Percentiles rank a stretch among this genome's conserved stretches.
Conservation (phyloP, 2,888 invertebrate species). For the Drosophila vallismaia region DNA sequence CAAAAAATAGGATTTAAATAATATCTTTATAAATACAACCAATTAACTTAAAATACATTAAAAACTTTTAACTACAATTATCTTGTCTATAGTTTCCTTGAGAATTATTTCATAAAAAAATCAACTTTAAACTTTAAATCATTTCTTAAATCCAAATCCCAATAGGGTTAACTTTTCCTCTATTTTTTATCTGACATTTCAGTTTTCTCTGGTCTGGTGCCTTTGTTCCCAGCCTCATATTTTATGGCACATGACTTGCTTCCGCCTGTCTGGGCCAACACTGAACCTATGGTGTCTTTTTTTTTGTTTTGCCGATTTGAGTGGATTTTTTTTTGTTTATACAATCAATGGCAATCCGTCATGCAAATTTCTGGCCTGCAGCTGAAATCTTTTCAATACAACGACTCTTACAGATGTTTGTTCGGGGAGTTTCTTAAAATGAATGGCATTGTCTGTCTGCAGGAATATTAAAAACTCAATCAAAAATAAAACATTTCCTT, state of each 20-base stretch:
- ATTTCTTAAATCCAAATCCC: not conserved
- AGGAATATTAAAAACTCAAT: not conserved
- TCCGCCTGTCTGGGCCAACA: constrained; percentile 24
- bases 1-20: too few species aligned
- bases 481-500: not conserved
- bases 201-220: constrained; percentile 44
- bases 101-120: too few species aligned
- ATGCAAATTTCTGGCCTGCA: constrained; percentile 16
- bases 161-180: constrained; percentile 16
- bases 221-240: constrained; percentile 60
- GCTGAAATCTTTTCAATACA: constrained; percentile 12
- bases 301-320: not conserved
- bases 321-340: not conserved
- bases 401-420: not conserved
- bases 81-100: too few species aligned
- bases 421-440: not conserved
- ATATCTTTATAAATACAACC: too few species aligned
- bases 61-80: too few species aligned
- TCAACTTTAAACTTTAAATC: too few species aligned
- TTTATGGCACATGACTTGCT: constrained; percentile 43
- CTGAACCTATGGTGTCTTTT: constrained; percentile 8
- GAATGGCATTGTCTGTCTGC: not conserved
- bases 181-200: constrained; percentile 11
- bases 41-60: too few species aligned
- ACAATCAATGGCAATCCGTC: constrained; percentile 41